Base-by-base conservation (phyloP, 2,113 vertebrate genomes). In the Rhinoderma darwinii region DNA sequence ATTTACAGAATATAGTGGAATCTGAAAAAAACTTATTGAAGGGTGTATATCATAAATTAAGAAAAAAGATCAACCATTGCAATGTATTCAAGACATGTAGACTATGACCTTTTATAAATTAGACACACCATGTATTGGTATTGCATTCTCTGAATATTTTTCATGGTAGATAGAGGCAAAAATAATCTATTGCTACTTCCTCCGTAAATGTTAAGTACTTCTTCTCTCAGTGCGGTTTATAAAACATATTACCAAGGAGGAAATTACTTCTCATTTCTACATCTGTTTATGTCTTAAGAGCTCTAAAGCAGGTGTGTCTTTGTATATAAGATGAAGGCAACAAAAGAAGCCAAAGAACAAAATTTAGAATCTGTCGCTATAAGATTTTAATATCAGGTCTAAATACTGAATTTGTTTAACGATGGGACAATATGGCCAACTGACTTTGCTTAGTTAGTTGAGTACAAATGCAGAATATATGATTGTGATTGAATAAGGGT, bases 121-220 rank as follows among this genome's bases (percentile, higher is more conserved):
- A 80, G 77, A 80, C 51, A 59, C 77, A 59, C 50, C 50, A n/a
- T 37, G 35, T 80, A 39, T 80, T 80, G 77, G 51, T 59, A 80
- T 56, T 25, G 77, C 77, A 80, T 56, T 18, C 50, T 80, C 5
- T 0, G 35, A 80, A 59, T 80, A 80, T 80, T 59, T 56, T 80
- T 80, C 77, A 80, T 59, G 77, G 77, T 59, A n/a, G 51, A 79
- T 39, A 80, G 32, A 39, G 51, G 50, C 30, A 80, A 41, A 35
- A 80, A 80, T 59, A 80, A 56, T 59, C 51, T 80, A 80, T 39
- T n/a, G 77, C 77, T 14, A n/a, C 50, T 59, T 80, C 51, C 76
- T 79, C 25, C 56, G 76, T 79, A 79, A 79, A 79, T 79, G 76
- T 79, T 79, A 79, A 79, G 76, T 79, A 54, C 44, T 47, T 77